Evolutionary conservation across 2,888 invertebrate genomes (phyloP).

Genomic region (Cenopis cana): DNA sequence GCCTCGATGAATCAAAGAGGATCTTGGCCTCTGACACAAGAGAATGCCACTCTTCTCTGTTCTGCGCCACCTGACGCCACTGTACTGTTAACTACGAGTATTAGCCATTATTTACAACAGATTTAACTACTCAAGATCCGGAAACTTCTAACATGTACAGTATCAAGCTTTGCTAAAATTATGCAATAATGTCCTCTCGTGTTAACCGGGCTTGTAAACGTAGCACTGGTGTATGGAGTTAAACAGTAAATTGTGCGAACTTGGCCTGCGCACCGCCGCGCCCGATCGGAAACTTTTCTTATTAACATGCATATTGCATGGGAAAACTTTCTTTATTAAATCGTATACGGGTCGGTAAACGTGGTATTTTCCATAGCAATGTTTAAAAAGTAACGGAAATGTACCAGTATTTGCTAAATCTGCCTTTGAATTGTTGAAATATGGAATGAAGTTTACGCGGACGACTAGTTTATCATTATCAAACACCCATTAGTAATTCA

Average conservation of each 20-base stretch:
- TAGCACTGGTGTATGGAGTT: conserved; percentile 8
- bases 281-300: conserved; percentile 36
- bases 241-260: conserved; percentile 38
- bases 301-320: conserved; percentile 40
- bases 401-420: no score
- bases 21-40: no score
- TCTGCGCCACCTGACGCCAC: no score
- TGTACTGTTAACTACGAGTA: no score
- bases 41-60: no score
- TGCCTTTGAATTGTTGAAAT: no score
- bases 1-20: no score
- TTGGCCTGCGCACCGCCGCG: conserved; percentile 28
- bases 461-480: no score
- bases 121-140: background rate
- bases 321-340: conserved; percentile 35
- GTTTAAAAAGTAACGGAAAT: background rate
- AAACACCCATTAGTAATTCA: no score
- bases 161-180: background rate
- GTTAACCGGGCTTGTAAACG: conserved; percentile 3
- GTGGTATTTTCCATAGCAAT: background rate
- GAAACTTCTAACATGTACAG: background rate
- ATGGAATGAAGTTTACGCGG: no score
- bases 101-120: no score
- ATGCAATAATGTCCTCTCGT: background rate
- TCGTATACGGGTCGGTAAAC: conserved; percentile 1